phyloP scores from a whole-genome alignment of 2,113 vertebrate genomes.

The Lynx canadensis region DNA sequence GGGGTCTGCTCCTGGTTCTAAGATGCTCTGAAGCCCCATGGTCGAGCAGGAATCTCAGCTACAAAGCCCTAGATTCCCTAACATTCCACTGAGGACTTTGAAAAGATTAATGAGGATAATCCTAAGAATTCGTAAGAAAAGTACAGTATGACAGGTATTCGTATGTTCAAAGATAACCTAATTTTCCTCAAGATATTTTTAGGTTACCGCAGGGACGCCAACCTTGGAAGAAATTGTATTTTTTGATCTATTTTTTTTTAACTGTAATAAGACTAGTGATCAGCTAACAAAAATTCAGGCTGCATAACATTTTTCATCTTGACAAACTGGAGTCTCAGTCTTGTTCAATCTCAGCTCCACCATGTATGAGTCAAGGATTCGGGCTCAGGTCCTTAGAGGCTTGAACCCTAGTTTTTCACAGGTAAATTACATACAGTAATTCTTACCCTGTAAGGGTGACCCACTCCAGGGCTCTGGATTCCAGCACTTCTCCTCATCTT shows the following conservation, averaged over 20 bases:
- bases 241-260: constrained; percentile 45
- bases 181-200: constrained; percentile 66
- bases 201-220: constrained; percentile 27
- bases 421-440: not conserved
- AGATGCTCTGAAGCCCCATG: not conserved
- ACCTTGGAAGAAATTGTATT: not conserved
- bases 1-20: not conserved
- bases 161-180: constrained; percentile 67
- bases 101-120: constrained; percentile 55
- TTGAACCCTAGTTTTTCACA: not conserved
- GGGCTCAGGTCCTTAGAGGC: not conserved
- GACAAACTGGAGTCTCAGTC: not conserved
- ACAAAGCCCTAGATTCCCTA: not conserved
- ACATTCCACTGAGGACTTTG: not conserved
- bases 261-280: constrained; percentile 24
- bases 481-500: not conserved
- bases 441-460: too few relatives aligned
- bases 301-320: not conserved
- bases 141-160: constrained; percentile 33
- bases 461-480: accelerated
- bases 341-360: not conserved
- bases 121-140: constrained; percentile 48
- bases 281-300: not conserved
- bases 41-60: not conserved
- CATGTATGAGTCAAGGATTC: not conserved